Evolutionary conservation across 2,113 vertebrate species (phyloP), one percentile per base, ranked within the genome.

Genomic region (Vimba vimba): DNA sequence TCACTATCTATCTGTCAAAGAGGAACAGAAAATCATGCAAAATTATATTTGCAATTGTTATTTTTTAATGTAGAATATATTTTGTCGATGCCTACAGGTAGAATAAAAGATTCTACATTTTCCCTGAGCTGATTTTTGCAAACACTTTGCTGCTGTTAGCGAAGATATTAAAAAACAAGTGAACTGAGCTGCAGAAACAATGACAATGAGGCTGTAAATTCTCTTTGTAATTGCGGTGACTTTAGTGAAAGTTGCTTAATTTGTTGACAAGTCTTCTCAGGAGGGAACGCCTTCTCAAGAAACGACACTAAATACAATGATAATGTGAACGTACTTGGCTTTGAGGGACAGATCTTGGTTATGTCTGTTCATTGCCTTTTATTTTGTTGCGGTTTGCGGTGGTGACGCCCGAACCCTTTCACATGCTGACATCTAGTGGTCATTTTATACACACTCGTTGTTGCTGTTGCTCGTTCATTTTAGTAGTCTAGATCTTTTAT

Each of bases 371-470:
- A 17, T 60, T 57, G 30, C 30, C 19, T 39, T 78, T 59, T 59
- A 36, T n/a, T 23, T 33, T 19, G 15, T 59, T 57, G 36, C 12
- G 6, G 21, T 60, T 79, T 79, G 55, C 33, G 13, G 15, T 27
- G 36, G 39, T 43, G 33, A 25, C 2, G 0, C 4, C 9, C 15
- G 59, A 21, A 21, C 10, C 25, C 36, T 80, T 64, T 45, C n/a
- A 79, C 30, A 47, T 64, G 59, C 59, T 80, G 79, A 15, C 59
- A 80, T 30, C 59, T 80, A 80, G 39, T 64, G 79, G n/a, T 17
- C 15, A 47, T 27, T 80, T 59, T 80, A 45, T 8, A 3, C 4
- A 15, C 19, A 9, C 33, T 39, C 4, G 11, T 71, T 71, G 23
- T 71, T 71, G 33, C 17, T 4, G 66, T 36, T 36, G 17, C 9